These are phyloP conservation scores for Mystacornis crossleyi DNA, from an alignment of 2,113 vertebrate genomes.

Conservation along the genomic window DNA sequence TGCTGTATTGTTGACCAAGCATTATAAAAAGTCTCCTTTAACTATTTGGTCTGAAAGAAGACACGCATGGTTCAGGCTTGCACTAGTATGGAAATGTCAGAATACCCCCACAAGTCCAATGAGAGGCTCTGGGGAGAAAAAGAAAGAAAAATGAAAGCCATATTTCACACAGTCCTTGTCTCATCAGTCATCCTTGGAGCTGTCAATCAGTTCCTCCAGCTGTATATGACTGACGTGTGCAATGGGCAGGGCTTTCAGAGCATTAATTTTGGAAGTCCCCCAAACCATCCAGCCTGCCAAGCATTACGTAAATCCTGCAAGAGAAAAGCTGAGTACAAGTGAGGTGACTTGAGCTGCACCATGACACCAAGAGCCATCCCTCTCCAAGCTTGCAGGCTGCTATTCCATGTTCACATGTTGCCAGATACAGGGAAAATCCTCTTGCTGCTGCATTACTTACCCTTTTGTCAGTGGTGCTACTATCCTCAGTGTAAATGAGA, in stretches of 20 bases:
- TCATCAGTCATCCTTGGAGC: constrained; percentile 1
- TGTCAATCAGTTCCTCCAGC: not conserved
- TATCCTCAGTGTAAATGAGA: not conserved
- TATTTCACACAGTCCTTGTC: not conserved
- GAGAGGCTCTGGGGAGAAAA: not conserved
- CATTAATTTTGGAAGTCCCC: not conserved
- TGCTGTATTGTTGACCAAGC: not conserved
- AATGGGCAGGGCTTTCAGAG: not conserved
- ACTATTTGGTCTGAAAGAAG: constrained; percentile 43
- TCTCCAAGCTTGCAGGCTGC: not conserved
- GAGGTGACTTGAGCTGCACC: not conserved
- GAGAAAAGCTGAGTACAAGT: not conserved
- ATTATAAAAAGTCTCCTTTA: constrained; percentile 44
- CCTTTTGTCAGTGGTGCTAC: not conserved
- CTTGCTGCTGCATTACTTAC: not conserved
- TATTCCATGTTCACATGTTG: not conserved
- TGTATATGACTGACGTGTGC: not conserved
- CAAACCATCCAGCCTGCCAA: not conserved
- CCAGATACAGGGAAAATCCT: not conserved
- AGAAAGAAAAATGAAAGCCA: not conserved
- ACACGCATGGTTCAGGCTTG: constrained; percentile 25
- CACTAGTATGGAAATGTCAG: constrained; percentile 52
- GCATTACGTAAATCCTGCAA: not conserved
- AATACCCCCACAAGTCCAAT: not conserved
- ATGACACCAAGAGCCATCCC: not conserved